Percentiles rank a stretch among this genome's conserved stretches.
phyloP scores from a whole-genome alignment of 2,888 invertebrate genomes.

The Pteria penguin region DNA sequence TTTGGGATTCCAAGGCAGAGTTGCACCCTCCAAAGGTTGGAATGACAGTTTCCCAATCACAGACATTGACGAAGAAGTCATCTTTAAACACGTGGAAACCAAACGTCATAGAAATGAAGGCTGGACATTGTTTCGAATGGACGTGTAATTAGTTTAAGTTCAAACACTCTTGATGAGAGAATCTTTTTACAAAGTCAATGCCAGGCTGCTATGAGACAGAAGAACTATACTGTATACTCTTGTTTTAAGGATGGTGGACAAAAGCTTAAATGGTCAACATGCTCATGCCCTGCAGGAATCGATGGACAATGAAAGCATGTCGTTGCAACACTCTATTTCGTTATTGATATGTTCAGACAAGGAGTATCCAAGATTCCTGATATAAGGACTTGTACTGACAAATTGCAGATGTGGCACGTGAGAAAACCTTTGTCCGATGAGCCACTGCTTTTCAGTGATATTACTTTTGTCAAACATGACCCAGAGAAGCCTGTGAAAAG shows the following conservation, averaged over 20 bases:
- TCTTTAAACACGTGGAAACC: constrained; percentile 20
- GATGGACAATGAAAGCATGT: constrained; percentile 40
- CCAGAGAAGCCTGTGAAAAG: neutral
- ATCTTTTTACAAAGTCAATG: neutral
- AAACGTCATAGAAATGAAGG: constrained; percentile 36
- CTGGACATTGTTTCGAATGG: constrained; percentile 32
- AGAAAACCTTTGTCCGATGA: constrained; percentile 32
- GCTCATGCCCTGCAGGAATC: constrained; percentile 32
- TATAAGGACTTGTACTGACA: constrained; percentile 34
- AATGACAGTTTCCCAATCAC: neutral
- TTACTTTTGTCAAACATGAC: constrained; percentile 15
- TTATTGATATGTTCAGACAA: constrained; percentile 30
- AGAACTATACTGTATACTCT: constrained; percentile 16
- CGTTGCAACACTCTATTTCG: constrained; percentile 25
- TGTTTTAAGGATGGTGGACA: constrained; percentile 36
- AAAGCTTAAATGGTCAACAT: constrained; percentile 33
- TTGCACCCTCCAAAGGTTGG: constrained; percentile 33
- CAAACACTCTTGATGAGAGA: neutral
- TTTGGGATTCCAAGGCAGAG: constrained; percentile 34
- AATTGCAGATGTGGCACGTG: constrained; percentile 39
- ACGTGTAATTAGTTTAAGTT: constrained; percentile 15
- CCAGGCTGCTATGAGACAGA: constrained; percentile 13
- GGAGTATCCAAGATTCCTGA: constrained; percentile 30
- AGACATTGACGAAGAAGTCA: constrained; percentile 33
- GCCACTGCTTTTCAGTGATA: constrained; percentile 25